A percentile compares a stretch with the other conserved stretches of the same genome.
These are phyloP conservation scores for Laspeyria flexula DNA, from an alignment of 2,888 invertebrate genomes.

Conservation along the genomic window DNA sequence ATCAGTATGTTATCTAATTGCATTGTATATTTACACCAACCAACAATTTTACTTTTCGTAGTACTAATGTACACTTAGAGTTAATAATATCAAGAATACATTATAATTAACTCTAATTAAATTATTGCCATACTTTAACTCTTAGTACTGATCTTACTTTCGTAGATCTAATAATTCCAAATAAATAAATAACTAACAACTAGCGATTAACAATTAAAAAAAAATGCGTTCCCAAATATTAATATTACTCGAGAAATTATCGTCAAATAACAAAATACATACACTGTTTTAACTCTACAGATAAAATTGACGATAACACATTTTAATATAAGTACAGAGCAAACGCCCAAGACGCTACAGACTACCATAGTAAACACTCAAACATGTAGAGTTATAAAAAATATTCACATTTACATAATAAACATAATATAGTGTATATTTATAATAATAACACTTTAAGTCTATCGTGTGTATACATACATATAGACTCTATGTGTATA, in stretches of 20 bases:
- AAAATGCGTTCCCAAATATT: neutral
- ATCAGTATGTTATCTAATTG: too few relatives aligned
- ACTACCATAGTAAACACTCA: slow-evolving; percentile 29
- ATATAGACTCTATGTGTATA: too few relatives aligned
- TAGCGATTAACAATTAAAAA: neutral
- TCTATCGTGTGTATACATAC: too few relatives aligned
- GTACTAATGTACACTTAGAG: too few relatives aligned
- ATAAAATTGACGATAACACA: neutral
- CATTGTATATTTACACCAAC: too few relatives aligned
- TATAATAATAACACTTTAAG: neutral
- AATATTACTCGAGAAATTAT: neutral
- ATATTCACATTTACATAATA: slow-evolving; percentile 29
- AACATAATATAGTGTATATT: neutral
- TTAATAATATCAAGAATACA: too few relatives aligned
- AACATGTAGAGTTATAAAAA: slow-evolving; percentile 39
- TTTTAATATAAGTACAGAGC: neutral
- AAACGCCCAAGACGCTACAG: neutral
- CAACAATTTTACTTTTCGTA: too few relatives aligned
- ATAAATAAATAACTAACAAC: too few relatives aligned
- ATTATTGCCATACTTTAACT: neutral
- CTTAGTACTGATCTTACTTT: too few relatives aligned
- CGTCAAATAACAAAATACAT: neutral
- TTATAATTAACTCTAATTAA: neutral
- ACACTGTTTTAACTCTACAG: neutral
- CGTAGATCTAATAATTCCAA: too few relatives aligned